phyloP scores from a whole-genome alignment of 2,888 invertebrate species.

The Gerosis bhagava region DNA sequence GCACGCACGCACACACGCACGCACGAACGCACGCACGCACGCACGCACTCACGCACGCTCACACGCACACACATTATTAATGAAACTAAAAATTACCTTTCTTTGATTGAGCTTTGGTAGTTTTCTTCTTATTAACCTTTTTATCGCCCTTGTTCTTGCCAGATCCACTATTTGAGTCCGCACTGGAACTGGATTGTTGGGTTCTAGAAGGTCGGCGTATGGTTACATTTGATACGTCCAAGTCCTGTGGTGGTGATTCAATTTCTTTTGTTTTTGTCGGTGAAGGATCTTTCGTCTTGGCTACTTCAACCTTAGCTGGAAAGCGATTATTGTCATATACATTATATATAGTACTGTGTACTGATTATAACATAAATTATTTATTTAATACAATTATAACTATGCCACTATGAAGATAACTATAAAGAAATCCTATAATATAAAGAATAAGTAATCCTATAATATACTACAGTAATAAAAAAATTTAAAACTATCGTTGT shows the following conservation, averaged over 20 bases:
- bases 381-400: too few relatives aligned
- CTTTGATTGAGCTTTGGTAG: conserved; percentile 16
- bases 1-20: not conserved
- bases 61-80: not conserved
- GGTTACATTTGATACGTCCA: not conserved
- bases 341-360: too few relatives aligned
- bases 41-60: too few relatives aligned
- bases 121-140: conserved; percentile 23
- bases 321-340: not conserved
- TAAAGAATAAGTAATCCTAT: too few relatives aligned
- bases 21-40: too few relatives aligned
- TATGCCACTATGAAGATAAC: too few relatives aligned
- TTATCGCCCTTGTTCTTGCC: conserved; percentile 11
- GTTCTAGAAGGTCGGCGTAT: too few relatives aligned
- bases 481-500: too few relatives aligned
- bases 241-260: not conserved
- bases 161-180: conserved; percentile 45
- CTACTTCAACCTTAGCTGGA: conserved; percentile 28
- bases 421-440: too few relatives aligned
- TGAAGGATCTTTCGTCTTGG: conserved; percentile 15
- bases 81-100: conserved; percentile 26
- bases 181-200: conserved; percentile 41
- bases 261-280: too few relatives aligned
- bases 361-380: too few relatives aligned
- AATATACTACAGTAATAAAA: too few relatives aligned